Base-by-base conservation (phyloP, 2,888 invertebrate genomes). In the Noctua janthe region DNA sequence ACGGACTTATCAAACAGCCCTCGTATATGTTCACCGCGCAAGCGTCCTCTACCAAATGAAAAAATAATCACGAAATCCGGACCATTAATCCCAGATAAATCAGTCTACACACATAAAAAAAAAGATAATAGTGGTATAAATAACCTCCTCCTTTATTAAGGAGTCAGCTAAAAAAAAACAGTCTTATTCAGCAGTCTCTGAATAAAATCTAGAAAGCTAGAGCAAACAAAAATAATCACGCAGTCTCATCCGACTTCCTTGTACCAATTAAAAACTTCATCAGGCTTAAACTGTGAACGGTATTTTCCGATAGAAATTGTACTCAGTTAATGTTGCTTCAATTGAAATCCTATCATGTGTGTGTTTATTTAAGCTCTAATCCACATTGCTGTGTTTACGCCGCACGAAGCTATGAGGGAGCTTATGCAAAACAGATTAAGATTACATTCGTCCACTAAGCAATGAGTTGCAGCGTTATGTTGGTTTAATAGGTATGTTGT, bases 321-420 rank as follows among this genome's bases (percentile, higher is more conserved):
- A 81, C 88, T 76, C 87, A 87, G 84, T 85, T 75, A 90, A 87
- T 87, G 86, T 85, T 79, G 73, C 77, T 74, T 69, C 85, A 76
- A 90, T 90, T 89, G 89, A 86, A 90, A 89, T 89, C 89, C 86
- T 83, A 89, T 87, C 90, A 87, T 78, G 87, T 87, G 86, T 87
- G 88, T 89, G 86, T 89, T 90, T 90, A 87, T 86, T 83, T 89
- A 84, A 90, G 89, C 87, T 87, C 71, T 89, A 86, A 89, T 90
- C 86, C 83, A 85, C 79, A 84, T 73, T 74, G 82, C 81, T 84
- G 78, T 90, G 86, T 89, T 90, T 88, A 84, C 89, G 82, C 89
- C 78, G 76, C 74, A 76, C 75, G 72, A 47, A 74, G 76, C 87
- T 77, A 84, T 82, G 74, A 72, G 83, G 77, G 87, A 66, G 90